Conservation (phyloP, 2,113 vertebrate genomes). For the Cheirogaleus medius region DNA sequence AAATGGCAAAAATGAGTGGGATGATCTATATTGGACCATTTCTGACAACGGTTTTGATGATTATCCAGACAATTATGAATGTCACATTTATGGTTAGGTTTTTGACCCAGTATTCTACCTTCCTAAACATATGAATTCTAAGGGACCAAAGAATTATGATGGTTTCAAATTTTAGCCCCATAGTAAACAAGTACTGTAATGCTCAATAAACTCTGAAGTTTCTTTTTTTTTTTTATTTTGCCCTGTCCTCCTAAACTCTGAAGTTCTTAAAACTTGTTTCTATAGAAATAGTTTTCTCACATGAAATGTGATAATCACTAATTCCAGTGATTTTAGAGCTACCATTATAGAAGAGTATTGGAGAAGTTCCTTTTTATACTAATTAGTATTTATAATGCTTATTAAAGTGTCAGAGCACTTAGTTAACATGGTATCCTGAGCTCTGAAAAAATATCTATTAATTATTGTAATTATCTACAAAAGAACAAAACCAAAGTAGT, state of each 20-base stretch:
- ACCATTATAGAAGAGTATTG: background rate
- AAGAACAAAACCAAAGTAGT: conserved; percentile 43
- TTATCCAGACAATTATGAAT: background rate
- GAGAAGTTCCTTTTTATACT: conserved; percentile 14
- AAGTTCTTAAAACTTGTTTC: conserved; percentile 32
- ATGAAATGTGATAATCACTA: conserved; percentile 16
- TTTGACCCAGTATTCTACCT: background rate
- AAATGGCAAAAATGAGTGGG: background rate
- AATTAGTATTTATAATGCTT: conserved; percentile 37
- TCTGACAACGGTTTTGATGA: background rate
- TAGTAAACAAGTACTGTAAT: background rate
- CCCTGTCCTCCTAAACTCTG: background rate
- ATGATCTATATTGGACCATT: background rate
- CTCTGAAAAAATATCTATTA: conserved; percentile 44
- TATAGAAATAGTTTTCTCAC: background rate
- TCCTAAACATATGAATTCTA: background rate
- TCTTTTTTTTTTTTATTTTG: no score
- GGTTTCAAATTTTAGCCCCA: conserved; percentile 34
- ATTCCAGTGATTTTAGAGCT: conserved; percentile 30
- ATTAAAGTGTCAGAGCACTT: conserved; percentile 2
- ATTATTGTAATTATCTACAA: conserved; percentile 51
- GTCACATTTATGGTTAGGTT: background rate
- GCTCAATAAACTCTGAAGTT: background rate
- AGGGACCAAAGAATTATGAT: background rate
- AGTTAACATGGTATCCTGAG: background rate